Evolutionary conservation across 2,113 vertebrate species (phyloP), one percentile per base, ranked within the genome.

Genomic region (Tyrannus savana): DNA sequence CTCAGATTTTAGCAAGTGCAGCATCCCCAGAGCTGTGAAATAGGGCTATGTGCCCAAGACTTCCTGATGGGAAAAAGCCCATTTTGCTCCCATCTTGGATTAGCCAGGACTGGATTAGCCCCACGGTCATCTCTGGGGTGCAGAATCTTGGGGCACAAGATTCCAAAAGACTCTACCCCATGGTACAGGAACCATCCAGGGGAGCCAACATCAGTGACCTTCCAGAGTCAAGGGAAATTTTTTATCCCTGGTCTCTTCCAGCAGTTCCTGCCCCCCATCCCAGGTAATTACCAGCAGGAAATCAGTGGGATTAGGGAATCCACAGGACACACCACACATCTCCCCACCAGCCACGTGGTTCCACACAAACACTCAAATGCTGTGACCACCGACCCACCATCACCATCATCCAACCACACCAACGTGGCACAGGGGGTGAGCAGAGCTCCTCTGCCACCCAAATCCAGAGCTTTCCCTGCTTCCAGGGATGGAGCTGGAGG

Each of bases 391-490:
- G 8, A 50, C 49, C 25, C 49, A 59, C 16, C 58, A 1, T 3
- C 33, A 35, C 23, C 58, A 1, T 3, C 33, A 35, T 21, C 39
- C 53, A 56, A 47, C 14, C 55, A 27, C 33, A 17, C 15, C 0
- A 0, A 35, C 2, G 12, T 1, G 15, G 39, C 10, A 12, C 13
- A 69, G 15, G 12, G 14, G 30, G 7, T 0, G 21, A 67, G 25
- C 53, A 71, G 41, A 92, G 76, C 71, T 50, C 35, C 58, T 19
- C 35, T 42, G 7, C 1, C 55, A 58, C 28, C 47, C 37, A 37
- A 37, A 86, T 19, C 35, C 58, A 39, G 41, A 52, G 27, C 7
- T 76, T 19, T 15, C 69, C 21, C 19, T 7, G 9, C 16, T 46
- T 59, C 35, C 52, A 41, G 42, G n/a, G 28, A 67, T 4, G 2